phyloP scores from a whole-genome alignment of 2,797 vertebrate species.

The Numenius phaeopus region DNA sequence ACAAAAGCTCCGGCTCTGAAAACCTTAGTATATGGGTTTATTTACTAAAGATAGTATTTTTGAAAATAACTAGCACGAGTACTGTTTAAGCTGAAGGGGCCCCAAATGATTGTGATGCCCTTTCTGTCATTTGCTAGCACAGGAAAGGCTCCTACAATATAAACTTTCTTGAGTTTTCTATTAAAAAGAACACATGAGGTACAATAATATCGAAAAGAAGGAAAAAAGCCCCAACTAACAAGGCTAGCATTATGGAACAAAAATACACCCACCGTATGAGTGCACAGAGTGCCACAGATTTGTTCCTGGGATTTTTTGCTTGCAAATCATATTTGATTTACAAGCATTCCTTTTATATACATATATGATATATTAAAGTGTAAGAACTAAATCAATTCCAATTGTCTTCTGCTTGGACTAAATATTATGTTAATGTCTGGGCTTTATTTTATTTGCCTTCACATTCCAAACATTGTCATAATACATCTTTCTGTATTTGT shows the following conservation, averaged over 20 bases:
- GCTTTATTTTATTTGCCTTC: background rate
- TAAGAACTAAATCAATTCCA: constrained; percentile 6
- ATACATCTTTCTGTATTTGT: background rate
- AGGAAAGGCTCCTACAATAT: background rate
- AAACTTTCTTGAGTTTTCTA: background rate
- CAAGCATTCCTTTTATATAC: background rate
- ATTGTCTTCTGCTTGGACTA: background rate
- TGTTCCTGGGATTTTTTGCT: background rate
- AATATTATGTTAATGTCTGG: background rate
- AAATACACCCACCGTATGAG: background rate
- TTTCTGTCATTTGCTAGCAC: background rate
- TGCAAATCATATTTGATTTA: background rate
- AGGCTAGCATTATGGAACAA: background rate
- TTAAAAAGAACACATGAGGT: background rate
- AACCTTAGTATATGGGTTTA: background rate
- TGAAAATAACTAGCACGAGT: background rate
- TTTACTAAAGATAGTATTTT: background rate
- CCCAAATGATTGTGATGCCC: background rate
- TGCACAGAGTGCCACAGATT: background rate
- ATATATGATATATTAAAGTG: background rate
- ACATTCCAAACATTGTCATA: background rate
- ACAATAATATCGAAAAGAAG: background rate
- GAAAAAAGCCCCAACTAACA: accelerated
- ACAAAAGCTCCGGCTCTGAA: background rate
- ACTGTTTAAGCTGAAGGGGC: background rate